These are phyloP conservation scores for Zapus hudsonius DNA, from an alignment of 2,113 vertebrate species.

Conservation along the genomic window DNA sequence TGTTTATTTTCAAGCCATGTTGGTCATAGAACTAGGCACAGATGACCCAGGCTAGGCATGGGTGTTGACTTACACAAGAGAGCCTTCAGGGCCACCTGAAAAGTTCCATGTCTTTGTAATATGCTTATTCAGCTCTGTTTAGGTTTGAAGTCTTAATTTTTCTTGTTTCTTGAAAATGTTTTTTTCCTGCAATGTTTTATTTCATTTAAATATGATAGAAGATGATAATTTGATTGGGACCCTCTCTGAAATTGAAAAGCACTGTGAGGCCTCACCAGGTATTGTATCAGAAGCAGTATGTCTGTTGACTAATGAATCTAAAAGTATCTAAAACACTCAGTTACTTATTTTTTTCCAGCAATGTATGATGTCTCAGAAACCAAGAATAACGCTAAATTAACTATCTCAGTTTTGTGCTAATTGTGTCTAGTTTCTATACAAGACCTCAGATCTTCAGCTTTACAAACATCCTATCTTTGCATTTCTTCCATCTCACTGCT, in stretches of 20 bases:
- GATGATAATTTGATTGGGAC: slow-evolving; percentile 92
- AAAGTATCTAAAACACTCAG: slow-evolving; percentile 72
- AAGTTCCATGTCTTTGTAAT: slow-evolving; percentile 37
- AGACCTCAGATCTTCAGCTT: slow-evolving; percentile 2
- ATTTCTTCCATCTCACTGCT: slow-evolving; percentile 19
- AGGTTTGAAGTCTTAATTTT: slow-evolving; percentile 62
- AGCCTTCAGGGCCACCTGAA: not conserved
- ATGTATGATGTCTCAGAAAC: slow-evolving; percentile 70
- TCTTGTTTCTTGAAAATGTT: slow-evolving; percentile 82
- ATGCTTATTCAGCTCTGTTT: slow-evolving; percentile 59
- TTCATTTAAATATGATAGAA: slow-evolving; percentile 89
- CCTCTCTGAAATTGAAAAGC: slow-evolving; percentile 93
- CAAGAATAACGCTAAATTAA: slow-evolving; percentile 73
- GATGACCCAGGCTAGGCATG: not conserved
- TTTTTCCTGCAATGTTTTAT: slow-evolving; percentile 84
- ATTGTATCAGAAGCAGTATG: slow-evolving; percentile 82
- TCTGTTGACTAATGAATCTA: slow-evolving; percentile 83
- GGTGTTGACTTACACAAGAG: not conserved
- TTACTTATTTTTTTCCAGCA: slow-evolving; percentile 65
- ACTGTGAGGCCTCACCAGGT: slow-evolving; percentile 93
- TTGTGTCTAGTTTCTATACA: slow-evolving; percentile 58
- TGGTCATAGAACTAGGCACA: not conserved
- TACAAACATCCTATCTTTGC: slow-evolving; percentile 48
- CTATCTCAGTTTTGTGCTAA: slow-evolving; percentile 71
- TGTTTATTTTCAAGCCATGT: slow-evolving; percentile 19